Evolutionary conservation across 2,113 vertebrate species (phyloP), one percentile per base, ranked within the genome.

Genomic region (Tympanuchus pallidicinctus): DNA sequence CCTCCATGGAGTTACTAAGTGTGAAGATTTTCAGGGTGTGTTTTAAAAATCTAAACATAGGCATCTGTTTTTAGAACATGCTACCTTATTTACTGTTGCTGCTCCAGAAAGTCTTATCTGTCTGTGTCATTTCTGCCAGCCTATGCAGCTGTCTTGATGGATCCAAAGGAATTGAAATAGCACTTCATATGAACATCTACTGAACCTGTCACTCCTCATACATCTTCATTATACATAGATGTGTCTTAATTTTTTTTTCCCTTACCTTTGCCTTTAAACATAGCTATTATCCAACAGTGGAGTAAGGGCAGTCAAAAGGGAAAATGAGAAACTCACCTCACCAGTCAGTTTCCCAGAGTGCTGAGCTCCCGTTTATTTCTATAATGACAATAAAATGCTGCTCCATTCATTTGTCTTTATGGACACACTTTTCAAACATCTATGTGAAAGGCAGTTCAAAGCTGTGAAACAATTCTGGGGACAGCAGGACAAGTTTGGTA

Each of bases 381-480:
- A 47, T 76, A 91, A 75, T 60, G 65, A 66, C 42, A 86, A 28
- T 30, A 60, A 77, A 86, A 61, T 67, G 38, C 42, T 80, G 8
- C 54, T 63, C 24, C 43, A 61, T 82, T 79, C 40, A 67, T 67
- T 48, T 92, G 42, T n/a, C 63, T 82, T 88, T 84, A 78, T 40
- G 56, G 60, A 20, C 43, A 71, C 34, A 60, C 71, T 81, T 90
- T 81, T 77, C 77, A 80, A 52, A 82, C 17, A 64, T 32, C 28
- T 22, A n/a, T 14, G 24, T 66, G 20, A 38, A 80, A 90, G 40
- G 65, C 34, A 43, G 47, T 57, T 88, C 30, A 86, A 71, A 72
- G 25, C 18, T 43, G n/a, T 43, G 38, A 80, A 83, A 65, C 7
- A 78, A 65, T 56, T 77, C 63, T 72, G 30, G 64, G 63, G 86